Conservation (phyloP, 2,797 vertebrate genomes). For the Cichlasoma orientale region DNA sequence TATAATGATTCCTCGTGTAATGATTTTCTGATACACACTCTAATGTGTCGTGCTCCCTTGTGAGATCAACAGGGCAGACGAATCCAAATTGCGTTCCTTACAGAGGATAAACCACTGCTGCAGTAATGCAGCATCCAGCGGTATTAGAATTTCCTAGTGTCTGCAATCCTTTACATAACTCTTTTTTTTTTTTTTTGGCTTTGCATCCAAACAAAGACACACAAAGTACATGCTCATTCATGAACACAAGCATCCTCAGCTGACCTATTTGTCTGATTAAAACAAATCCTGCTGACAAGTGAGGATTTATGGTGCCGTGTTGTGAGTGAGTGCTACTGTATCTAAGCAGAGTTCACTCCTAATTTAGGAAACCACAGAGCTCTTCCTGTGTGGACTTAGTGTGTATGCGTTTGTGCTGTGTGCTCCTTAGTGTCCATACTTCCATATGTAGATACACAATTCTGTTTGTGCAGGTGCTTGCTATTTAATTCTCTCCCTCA, state of each 20-base stretch:
- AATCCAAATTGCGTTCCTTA: background rate
- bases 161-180: slow-evolving; percentile 24
- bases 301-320: slow-evolving; percentile 32
- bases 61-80: background rate
- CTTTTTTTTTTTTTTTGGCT: background rate
- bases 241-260: slow-evolving; percentile 16
- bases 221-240: slow-evolving; percentile 6
- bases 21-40: background rate
- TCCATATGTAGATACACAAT: background rate
- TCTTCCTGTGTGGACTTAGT: background rate
- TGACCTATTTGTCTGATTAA: slow-evolving; percentile 58
- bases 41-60: background rate
- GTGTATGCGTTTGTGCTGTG: background rate
- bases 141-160: background rate
- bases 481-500: background rate
- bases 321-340: background rate
- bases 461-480: background rate
- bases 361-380: slow-evolving; percentile 10
- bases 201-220: slow-evolving; percentile 17
- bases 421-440: background rate
- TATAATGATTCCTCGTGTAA: background rate
- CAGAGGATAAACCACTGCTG: slow-evolving; percentile 4
- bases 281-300: slow-evolving; percentile 29
- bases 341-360: slow-evolving; percentile 31
- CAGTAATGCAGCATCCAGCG: slow-evolving; percentile 26